Percentiles rank a stretch among this genome's conserved stretches.
Conservation (phyloP, 2,113 vertebrate genomes). For the Notothenia coriiceps region DNA sequence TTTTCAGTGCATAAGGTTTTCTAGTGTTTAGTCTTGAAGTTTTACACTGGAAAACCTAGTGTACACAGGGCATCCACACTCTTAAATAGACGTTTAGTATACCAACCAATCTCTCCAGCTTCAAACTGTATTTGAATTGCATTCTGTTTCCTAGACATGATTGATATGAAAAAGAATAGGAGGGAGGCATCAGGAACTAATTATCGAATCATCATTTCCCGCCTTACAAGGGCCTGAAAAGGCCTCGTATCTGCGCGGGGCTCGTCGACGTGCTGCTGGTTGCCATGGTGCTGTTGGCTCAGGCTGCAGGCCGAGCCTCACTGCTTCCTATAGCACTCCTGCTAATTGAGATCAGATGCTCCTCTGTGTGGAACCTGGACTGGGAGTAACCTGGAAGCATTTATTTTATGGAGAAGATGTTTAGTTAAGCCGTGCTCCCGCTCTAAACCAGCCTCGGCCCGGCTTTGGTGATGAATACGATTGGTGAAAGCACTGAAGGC, state of each 20-base stretch:
- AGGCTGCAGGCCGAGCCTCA: constrained; percentile 41
- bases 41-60: constrained; percentile 4
- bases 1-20: neutral
- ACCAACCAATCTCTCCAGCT: constrained; percentile 8
- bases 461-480: constrained; percentile 89
- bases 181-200: constrained; percentile 76
- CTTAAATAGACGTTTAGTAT: neutral
- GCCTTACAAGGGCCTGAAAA: constrained; percentile 61
- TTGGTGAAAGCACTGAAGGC: constrained; percentile 90
- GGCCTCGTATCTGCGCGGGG: constrained; percentile 41
- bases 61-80: constrained; percentile 6
- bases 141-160: constrained; percentile 62
- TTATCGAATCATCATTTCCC: constrained; percentile 77
- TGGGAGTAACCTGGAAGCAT: constrained; percentile 94
- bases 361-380: constrained; percentile 84
- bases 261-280: constrained; percentile 59
- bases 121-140: constrained; percentile 44
- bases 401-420: constrained; percentile 92
- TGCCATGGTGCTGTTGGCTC: constrained; percentile 67
- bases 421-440: constrained; percentile 84
- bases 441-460: constrained; percentile 80
- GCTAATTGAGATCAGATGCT: constrained; percentile 93
- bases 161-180: constrained; percentile 76
- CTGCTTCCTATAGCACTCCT: constrained; percentile 83
- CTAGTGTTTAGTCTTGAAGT: constrained; percentile 7